These are phyloP conservation scores for Seriola aureovittata DNA, from an alignment of 2,113 vertebrate species.

Conservation along the genomic window DNA sequence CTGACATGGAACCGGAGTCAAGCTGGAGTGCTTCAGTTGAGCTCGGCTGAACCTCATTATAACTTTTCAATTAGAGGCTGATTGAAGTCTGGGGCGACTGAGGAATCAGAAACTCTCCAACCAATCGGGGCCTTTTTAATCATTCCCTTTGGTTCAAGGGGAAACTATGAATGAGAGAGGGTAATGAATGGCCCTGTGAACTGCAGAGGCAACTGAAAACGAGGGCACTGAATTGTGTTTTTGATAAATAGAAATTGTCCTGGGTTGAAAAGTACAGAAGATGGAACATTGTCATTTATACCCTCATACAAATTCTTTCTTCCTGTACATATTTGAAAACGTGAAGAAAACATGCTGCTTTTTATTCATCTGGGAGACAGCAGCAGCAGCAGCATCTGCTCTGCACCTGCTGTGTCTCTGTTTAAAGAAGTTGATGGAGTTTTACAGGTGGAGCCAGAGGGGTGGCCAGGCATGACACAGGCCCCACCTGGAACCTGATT, in stretches of 20 bases:
- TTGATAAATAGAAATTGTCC: slow-evolving; percentile 20
- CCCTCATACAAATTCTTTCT: not conserved
- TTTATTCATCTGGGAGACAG: slow-evolving; percentile 27
- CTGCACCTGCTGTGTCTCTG: slow-evolving; percentile 13
- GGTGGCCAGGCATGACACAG: not conserved
- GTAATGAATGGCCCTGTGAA: slow-evolving; percentile 56
- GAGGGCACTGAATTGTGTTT: not conserved
- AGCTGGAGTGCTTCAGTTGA: slow-evolving; percentile 56
- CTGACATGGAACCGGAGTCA: slow-evolving; percentile 42
- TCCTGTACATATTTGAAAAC: slow-evolving; percentile 1
- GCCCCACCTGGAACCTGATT: too few relatives aligned
- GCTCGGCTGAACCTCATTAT: slow-evolving; percentile 69
- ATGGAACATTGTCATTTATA: slow-evolving; percentile 11
- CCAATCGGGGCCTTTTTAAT: slow-evolving; percentile 67
- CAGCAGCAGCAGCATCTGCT: slow-evolving; percentile 21
- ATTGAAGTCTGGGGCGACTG: slow-evolving; percentile 67
- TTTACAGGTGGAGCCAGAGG: not conserved
- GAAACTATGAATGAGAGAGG: slow-evolving; percentile 42
- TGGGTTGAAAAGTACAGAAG: slow-evolving; percentile 21
- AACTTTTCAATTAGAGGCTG: slow-evolving; percentile 77
- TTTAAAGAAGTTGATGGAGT: slow-evolving; percentile 49
- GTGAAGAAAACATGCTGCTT: not conserved
- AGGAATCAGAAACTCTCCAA: slow-evolving; percentile 62
- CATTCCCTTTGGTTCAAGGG: slow-evolving; percentile 70
- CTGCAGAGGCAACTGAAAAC: slow-evolving; percentile 17